phyloP scores from a whole-genome alignment of 2,888 invertebrate species.

The Lepas anatifera region DNA sequence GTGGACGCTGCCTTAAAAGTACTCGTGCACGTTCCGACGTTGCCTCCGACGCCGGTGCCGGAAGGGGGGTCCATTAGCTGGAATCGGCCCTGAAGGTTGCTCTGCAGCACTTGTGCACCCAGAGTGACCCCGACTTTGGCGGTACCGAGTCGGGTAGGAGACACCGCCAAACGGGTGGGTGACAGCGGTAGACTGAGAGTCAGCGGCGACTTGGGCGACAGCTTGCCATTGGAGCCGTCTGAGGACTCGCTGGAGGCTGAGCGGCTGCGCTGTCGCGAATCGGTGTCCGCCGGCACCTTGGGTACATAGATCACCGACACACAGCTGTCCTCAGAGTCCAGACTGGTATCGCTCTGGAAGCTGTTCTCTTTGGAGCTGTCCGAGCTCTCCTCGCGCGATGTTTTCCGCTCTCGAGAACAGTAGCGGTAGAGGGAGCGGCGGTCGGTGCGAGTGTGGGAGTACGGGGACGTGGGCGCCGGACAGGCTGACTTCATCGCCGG shows the following conservation, averaged over 20 bases:
- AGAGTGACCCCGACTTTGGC: neutral
- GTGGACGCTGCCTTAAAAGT: no score
- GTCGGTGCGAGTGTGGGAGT: conserved; percentile 5
- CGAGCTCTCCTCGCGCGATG: conserved; percentile 76
- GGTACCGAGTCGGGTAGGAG: neutral
- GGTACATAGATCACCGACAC: conserved; percentile 86
- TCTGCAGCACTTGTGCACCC: neutral
- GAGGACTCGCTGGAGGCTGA: conserved; percentile 25
- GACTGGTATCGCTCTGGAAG: conserved; percentile 83
- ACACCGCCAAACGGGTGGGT: neutral
- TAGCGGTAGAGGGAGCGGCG: conserved; percentile 25
- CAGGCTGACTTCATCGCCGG: neutral
- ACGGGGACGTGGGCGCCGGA: neutral
- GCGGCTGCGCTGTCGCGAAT: conserved; percentile 23
- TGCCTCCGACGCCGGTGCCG: no score
- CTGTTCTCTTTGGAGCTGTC: conserved; percentile 46
- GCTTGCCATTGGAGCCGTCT: conserved; percentile 25
- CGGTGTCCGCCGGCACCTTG: conserved; percentile 47
- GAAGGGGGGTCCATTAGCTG: neutral
- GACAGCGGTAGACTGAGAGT: neutral
- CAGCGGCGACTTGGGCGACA: conserved; percentile 29
- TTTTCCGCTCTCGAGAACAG: conserved; percentile 47
- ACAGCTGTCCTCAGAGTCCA: conserved; percentile 86
- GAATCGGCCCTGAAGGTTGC: conserved; percentile 5
- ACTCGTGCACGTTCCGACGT: no score